A percentile compares a stretch with the other conserved stretches of the same genome.
Evolutionary conservation across 2,797 vertebrate genomes (phyloP).

Genomic region (Eupleurogrammus muticus): DNA sequence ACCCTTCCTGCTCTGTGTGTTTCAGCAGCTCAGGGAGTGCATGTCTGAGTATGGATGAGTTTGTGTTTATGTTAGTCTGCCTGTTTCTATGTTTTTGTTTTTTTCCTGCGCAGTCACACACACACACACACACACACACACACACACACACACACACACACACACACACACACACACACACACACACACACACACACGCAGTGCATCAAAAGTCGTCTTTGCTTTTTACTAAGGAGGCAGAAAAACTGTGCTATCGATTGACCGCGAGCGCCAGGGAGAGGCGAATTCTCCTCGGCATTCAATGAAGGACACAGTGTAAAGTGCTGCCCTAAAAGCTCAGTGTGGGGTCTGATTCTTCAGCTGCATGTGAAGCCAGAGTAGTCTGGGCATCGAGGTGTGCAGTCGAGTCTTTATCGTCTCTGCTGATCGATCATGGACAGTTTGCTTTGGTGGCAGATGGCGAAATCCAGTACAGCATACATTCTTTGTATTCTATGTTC

Average conservation of each 20-base stretch:
- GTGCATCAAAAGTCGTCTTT: conserved; percentile 17
- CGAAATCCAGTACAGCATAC: background rate
- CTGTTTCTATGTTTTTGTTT: background rate
- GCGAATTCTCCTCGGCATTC: conserved; percentile 53
- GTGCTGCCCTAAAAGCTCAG: conserved; percentile 62
- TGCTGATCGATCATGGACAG: background rate
- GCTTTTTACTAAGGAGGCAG: conserved; percentile 54
- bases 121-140: background rate
- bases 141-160: background rate
- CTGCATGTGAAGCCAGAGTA: conserved; percentile 8
- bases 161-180: background rate
- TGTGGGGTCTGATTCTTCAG: conserved; percentile 44
- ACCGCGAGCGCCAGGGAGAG: conserved; percentile 45
- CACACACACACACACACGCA: background rate
- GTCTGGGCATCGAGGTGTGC: conserved; percentile 7
- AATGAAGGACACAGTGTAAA: conserved; percentile 59
- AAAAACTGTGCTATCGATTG: conserved; percentile 60
- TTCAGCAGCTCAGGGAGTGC: conserved; percentile 26
- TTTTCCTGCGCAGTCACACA: conserved; percentile 7
- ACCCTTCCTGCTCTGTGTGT: conserved; percentile 31
- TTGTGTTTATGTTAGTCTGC: background rate
- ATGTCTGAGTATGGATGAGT: conserved; percentile 1
- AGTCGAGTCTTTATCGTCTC: conserved; percentile 4
- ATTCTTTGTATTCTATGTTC: background rate
- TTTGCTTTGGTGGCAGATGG: background rate